phyloP scores from a whole-genome alignment of 2,113 vertebrate genomes.

The Ictalurus punctatus region DNA sequence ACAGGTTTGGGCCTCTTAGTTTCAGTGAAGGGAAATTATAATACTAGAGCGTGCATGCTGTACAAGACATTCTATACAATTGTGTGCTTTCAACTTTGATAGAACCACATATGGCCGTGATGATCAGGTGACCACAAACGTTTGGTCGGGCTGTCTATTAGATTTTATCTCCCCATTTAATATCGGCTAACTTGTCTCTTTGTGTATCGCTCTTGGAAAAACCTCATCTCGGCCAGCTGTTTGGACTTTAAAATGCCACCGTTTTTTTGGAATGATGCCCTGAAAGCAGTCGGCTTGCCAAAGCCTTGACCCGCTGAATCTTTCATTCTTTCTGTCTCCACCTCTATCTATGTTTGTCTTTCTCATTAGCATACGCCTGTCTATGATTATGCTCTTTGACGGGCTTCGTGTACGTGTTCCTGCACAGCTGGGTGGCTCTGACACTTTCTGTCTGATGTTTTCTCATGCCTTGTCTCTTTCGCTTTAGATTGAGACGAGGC shows the following conservation, averaged over 20 bases:
- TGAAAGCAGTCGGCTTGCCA: background rate
- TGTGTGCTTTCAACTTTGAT: background rate
- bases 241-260: constrained; percentile 22
- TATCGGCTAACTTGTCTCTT: background rate
- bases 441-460: constrained; percentile 51
- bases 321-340: constrained; percentile 13
- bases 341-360: constrained; percentile 20
- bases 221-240: constrained; percentile 24
- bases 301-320: background rate
- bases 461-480: constrained; percentile 30
- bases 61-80: background rate
- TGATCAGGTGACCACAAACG: no score
- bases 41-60: background rate
- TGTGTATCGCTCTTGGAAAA: constrained; percentile 24
- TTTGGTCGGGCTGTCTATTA: background rate
- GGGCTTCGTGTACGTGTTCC: constrained; percentile 59
- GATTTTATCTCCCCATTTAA: background rate
- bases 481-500: constrained; percentile 12
- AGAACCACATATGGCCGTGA: background rate
- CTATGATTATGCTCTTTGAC: constrained; percentile 61
- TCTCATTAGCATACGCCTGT: constrained; percentile 59
- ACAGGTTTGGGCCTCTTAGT: background rate
- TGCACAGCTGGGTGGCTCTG: constrained; percentile 65
- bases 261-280: constrained; percentile 12
- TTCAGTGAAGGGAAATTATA: background rate